phyloP scores from a whole-genome alignment of 2,888 invertebrate species.

The Bombyx huttoni region DNA sequence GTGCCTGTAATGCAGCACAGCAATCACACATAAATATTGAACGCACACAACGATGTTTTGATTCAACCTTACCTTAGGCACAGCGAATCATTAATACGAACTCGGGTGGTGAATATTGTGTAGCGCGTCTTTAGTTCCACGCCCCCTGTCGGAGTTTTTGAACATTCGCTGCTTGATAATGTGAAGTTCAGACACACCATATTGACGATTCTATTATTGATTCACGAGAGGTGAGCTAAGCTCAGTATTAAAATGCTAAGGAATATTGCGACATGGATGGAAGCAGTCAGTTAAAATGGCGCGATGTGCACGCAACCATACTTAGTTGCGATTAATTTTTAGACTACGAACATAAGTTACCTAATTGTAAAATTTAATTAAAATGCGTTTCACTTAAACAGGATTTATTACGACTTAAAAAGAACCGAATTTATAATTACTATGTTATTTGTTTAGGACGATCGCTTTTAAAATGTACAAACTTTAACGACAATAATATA shows the following conservation, averaged over 20 bases:
- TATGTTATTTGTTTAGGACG: background rate
- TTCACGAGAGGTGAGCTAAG: background rate
- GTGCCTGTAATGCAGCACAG: constrained; percentile 33
- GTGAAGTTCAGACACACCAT: background rate
- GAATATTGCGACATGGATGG: too few species aligned
- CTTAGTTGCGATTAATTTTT: too few species aligned
- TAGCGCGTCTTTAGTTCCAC: constrained; percentile 36
- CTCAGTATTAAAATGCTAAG: too few species aligned
- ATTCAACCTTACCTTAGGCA: constrained; percentile 48
- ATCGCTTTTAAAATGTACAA: constrained; percentile 5
- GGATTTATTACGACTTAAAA: background rate
- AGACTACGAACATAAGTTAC: too few species aligned
- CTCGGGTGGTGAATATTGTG: constrained; percentile 30
- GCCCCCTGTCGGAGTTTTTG: constrained; percentile 34
- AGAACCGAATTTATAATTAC: background rate
- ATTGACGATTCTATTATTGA: background rate
- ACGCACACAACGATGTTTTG: constrained; percentile 10
- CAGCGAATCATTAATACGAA: constrained; percentile 45
- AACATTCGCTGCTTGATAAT: background rate
- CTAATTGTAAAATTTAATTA: too few species aligned
- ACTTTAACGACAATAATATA: constrained; percentile 15
- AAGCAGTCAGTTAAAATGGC: too few species aligned
- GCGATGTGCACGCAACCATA: too few species aligned
- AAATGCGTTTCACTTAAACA: background rate
- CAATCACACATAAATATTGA: constrained; percentile 19